Percentiles rank a stretch among this genome's conserved stretches.
Conservation (phyloP, 2,113 vertebrate species). For the Actenoides lindsayi region DNA sequence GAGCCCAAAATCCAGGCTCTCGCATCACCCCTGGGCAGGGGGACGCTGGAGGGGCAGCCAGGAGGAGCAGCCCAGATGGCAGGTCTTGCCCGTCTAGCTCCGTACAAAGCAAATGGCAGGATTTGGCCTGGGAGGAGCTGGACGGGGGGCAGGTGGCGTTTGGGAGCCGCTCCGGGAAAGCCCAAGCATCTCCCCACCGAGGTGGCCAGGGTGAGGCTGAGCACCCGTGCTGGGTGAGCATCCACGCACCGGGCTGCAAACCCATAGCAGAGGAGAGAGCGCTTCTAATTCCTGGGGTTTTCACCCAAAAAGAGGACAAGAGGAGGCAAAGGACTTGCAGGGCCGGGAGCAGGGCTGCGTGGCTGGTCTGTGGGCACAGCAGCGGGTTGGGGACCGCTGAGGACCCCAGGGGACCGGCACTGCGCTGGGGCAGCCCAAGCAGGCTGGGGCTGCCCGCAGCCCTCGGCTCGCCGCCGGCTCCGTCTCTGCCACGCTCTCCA, state of each 20-base stretch:
- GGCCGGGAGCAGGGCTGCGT: background rate
- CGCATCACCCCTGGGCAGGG: background rate
- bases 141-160: fast-evolving
- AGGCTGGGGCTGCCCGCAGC: background rate
- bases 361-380: background rate
- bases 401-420: background rate
- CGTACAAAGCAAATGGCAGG: fast-evolving
- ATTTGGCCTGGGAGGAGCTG: background rate
- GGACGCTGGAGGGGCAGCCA: background rate
- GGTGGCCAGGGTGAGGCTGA: fast-evolving
- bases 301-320: background rate
- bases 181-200: background rate
- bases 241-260: no score
- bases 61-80: background rate
- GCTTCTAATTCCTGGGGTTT: fast-evolving
- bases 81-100: background rate
- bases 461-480: background rate
- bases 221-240: fast-evolving
- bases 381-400: fast-evolving
- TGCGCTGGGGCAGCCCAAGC: background rate
- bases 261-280: fast-evolving
- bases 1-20: background rate
- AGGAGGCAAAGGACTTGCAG: background rate
- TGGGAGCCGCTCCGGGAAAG: fast-evolving
- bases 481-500: fast-evolving